A percentile compares a stretch with the other conserved stretches of the same genome.
Conservation (phyloP, 2,113 vertebrate genomes). For the Rhizomys pruinosus region DNA sequence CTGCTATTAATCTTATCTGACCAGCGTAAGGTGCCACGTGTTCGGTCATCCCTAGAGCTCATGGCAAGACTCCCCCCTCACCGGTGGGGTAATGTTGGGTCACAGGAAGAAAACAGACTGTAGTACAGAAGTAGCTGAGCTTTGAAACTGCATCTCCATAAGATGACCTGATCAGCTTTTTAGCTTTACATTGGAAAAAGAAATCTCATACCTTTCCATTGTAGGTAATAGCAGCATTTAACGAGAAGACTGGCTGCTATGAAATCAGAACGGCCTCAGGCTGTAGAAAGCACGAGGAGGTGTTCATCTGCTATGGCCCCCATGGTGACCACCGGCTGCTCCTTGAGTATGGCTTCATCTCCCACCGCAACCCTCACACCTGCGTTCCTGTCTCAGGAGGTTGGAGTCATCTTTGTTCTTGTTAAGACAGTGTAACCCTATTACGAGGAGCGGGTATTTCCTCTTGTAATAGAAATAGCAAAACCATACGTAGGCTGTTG, state of each 20-base stretch:
- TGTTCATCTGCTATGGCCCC: conserved; percentile 95
- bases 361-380: conserved; percentile 90
- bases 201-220: not conserved
- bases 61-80: not conserved
- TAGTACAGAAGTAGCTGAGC: no score
- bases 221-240: conserved; percentile 93
- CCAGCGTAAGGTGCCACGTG: not conserved
- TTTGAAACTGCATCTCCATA: not conserved
- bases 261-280: conserved; percentile 88
- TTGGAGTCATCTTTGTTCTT: conserved; percentile 73
- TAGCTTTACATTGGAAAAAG: not conserved
- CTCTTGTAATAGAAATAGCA: not conserved
- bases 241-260: conserved; percentile 88
- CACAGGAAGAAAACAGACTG: not conserved
- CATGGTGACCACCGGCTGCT: conserved; percentile 95
- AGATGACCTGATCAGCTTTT: not conserved
- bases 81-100: accelerated
- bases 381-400: conserved; percentile 91
- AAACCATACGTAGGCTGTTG: not conserved
- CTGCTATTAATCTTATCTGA: not conserved
- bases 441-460: not conserved
- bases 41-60: not conserved
- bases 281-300: conserved; percentile 87
- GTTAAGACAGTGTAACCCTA: not conserved
- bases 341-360: conserved; percentile 95